Conservation (phyloP, 2,797 vertebrate species). For the Jordanella pulchra region DNA sequence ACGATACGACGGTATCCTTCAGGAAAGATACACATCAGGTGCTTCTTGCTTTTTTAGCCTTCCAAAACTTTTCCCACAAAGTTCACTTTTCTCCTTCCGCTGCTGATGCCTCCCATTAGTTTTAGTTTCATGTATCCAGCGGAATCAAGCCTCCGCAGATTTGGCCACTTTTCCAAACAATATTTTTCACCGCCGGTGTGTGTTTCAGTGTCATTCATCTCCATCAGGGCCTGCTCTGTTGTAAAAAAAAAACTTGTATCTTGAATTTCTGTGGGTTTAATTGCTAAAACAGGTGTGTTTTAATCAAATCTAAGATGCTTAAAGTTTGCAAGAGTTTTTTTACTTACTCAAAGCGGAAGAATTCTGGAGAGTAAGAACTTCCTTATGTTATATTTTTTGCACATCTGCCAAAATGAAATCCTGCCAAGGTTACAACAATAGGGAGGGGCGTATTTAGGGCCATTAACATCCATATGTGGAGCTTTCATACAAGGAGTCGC, state of each 20-base stretch:
- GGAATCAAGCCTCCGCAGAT: not conserved
- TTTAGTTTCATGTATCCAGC: not conserved
- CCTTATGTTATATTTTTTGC: not conserved
- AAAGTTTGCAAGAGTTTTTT: not conserved
- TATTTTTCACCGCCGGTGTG: not conserved
- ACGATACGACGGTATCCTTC: not conserved
- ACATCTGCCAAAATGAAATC: slow-evolving; percentile 2
- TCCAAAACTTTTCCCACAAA: not conserved
- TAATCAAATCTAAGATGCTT: not conserved
- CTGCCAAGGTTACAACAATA: slow-evolving; percentile 18
- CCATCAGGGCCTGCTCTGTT: not conserved
- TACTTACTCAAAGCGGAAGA: not conserved
- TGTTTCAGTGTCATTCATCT: not conserved
- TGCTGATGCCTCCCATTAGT: not conserved
- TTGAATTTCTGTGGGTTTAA: not conserved
- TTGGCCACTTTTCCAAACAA: not conserved
- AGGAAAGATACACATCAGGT: not conserved
- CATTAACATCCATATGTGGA: slow-evolving; percentile 21
- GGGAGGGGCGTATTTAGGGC: slow-evolving; percentile 12
- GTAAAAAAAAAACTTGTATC: slow-evolving; percentile 1
- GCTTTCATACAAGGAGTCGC: slow-evolving; percentile 16
- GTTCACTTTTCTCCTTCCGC: not conserved
- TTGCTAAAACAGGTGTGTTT: not conserved
- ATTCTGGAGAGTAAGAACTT: not conserved
- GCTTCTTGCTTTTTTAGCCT: not conserved